Evolutionary conservation across 2,113 vertebrate species (phyloP).

Genomic region (Glareola pratincola): DNA sequence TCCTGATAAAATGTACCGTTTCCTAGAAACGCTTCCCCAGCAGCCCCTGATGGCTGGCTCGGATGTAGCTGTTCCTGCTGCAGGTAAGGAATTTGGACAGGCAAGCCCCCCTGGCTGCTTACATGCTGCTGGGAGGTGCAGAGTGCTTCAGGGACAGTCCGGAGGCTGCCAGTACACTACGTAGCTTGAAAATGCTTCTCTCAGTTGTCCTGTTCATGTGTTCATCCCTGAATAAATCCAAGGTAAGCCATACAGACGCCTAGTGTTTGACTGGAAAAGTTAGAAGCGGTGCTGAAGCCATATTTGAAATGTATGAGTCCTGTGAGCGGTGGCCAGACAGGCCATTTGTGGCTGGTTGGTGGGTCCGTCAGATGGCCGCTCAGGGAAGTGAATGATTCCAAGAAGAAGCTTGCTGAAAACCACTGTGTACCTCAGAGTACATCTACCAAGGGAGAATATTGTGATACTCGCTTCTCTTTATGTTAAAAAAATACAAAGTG

Average conservation of each 20-base stretch:
- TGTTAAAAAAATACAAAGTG: not conserved
- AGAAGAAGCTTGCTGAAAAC: not conserved
- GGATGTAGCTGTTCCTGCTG: not conserved
- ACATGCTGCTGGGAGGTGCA: fast-evolving
- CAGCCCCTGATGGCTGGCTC: not conserved
- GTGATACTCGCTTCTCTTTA: not conserved
- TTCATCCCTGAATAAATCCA: not conserved
- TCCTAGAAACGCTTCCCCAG: not conserved
- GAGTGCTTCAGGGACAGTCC: not conserved
- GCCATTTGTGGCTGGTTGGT: not conserved
- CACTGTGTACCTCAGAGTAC: not conserved
- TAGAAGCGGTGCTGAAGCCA: not conserved
- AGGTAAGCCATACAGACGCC: not conserved
- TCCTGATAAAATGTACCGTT: not conserved
- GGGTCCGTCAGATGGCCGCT: not conserved
- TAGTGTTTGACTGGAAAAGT: not conserved
- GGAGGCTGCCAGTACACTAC: not conserved
- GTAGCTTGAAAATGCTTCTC: not conserved
- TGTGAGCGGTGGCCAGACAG: not conserved
- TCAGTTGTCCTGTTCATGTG: not conserved
- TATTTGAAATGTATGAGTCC: not conserved
- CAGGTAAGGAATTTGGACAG: not conserved
- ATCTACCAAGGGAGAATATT: not conserved
- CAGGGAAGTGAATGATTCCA: not conserved
- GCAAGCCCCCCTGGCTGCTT: fast-evolving